Evolutionary conservation across 2,797 vertebrate species (phyloP).

Genomic region (Neosalanx taihuensis): DNA sequence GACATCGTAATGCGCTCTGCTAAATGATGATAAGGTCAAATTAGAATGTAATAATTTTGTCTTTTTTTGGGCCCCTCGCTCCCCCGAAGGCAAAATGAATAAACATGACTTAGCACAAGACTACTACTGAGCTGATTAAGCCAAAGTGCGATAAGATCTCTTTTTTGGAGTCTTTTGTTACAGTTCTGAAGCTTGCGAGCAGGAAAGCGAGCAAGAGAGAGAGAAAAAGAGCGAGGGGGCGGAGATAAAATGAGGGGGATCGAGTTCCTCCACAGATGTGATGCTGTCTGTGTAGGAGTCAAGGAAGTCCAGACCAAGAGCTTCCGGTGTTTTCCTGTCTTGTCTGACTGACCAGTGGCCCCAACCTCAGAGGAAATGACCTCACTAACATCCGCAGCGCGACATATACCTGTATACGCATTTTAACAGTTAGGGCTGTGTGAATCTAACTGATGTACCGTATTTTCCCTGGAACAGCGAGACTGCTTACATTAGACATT

Average conservation of each 20-base stretch:
- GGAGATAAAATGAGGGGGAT: too few relatives aligned
- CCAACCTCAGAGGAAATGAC: too few relatives aligned
- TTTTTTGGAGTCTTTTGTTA: conserved; percentile 59
- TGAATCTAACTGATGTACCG: too few relatives aligned
- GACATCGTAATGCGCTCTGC: conserved; percentile 72
- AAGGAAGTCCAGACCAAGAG: too few relatives aligned
- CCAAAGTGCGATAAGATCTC: conserved; percentile 58
- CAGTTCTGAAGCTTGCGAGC: conserved; percentile 43
- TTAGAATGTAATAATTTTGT: conserved; percentile 77
- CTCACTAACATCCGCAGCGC: too few relatives aligned
- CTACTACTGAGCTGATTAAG: conserved; percentile 48
- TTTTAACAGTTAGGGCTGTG: background rate
- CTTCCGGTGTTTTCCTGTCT: too few relatives aligned
- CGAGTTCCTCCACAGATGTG: background rate
- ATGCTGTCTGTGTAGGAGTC: too few relatives aligned
- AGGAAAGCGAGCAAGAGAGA: background rate
- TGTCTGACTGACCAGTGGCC: too few relatives aligned
- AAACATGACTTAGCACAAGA: conserved; percentile 70
- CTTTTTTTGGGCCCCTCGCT: conserved; percentile 57
- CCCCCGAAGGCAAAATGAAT: conserved; percentile 68
- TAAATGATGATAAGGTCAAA: conserved; percentile 80
- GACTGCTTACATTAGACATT: too few relatives aligned
- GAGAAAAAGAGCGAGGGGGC: background rate
- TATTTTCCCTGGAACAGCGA: too few relatives aligned
- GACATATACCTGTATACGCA: background rate